Percentiles rank a stretch among this genome's conserved stretches.
These are phyloP conservation scores for Macquaria ambigua DNA, from an alignment of 2,113 vertebrate genomes.

Conservation along the genomic window DNA sequence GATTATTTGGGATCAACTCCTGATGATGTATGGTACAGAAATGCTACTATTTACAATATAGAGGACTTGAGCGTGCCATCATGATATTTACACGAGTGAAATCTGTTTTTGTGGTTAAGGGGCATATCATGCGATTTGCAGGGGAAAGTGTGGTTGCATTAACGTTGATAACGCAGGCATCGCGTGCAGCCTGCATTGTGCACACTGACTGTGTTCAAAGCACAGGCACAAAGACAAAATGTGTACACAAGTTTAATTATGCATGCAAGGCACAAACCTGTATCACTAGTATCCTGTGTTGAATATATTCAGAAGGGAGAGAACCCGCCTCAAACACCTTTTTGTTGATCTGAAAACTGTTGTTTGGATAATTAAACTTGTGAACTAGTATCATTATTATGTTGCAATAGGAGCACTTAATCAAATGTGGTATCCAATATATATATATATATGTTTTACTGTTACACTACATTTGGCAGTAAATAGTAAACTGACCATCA, in stretches of 20 bases:
- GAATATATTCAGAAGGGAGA: not conserved
- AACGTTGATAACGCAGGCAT: not conserved
- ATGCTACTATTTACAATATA: not conserved
- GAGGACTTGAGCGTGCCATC: not conserved
- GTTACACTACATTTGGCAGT: not conserved
- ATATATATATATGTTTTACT: not conserved
- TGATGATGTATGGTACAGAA: not conserved
- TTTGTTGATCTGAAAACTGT: not conserved
- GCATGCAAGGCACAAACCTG: not conserved
- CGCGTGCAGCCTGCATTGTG: not conserved
- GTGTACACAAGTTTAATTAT: not conserved
- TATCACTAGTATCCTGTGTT: not conserved
- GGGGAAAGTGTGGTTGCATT: not conserved
- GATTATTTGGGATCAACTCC: too few relatives aligned
- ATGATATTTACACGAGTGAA: not conserved
- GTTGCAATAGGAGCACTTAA: too few relatives aligned
- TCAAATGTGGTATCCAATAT: too few relatives aligned
- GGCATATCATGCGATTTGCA: not conserved
- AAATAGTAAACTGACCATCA: too few relatives aligned
- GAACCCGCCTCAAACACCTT: constrained; percentile 1
- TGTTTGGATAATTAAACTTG: constrained; percentile 1
- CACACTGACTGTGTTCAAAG: not conserved
- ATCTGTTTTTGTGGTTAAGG: not conserved
- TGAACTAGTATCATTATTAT: not conserved
- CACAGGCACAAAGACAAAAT: not conserved